Conservation (phyloP, 2,797 vertebrate species). For the Serranus cabrilla region DNA sequence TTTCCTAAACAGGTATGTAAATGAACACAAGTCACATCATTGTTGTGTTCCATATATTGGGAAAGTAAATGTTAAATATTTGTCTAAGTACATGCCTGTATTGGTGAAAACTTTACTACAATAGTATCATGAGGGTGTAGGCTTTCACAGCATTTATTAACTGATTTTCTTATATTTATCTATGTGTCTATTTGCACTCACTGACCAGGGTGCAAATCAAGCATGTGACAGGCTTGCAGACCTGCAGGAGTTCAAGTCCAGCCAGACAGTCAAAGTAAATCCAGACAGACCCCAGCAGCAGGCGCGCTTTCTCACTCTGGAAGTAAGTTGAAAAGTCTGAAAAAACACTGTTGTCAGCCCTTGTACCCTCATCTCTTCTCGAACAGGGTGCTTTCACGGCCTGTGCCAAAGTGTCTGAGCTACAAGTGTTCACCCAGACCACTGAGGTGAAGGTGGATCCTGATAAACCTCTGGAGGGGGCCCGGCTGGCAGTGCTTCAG, state of each 20-base stretch:
- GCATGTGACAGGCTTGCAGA: conserved; percentile 83
- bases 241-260: conserved; percentile 87
- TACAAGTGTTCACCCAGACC: conserved; percentile 86
- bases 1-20: not conserved
- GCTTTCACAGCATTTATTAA: not conserved
- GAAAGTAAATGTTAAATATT: not conserved
- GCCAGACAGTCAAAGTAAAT: conserved; percentile 91
- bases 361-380: conserved; percentile 42
- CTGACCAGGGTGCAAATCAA: conserved; percentile 84
- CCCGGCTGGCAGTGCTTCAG: conserved; percentile 90
- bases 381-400: conserved; percentile 88
- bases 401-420: conserved; percentile 83
- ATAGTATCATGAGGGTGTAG: not conserved
- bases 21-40: not conserved
- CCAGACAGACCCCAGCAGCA: conserved; percentile 92
- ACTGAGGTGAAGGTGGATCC: conserved; percentile 95
- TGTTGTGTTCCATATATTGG: not conserved
- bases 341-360: not conserved
- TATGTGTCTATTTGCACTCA: conserved; percentile 47
- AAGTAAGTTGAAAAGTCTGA: conserved; percentile 87
- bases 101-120: not conserved
- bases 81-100: not conserved
- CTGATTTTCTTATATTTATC: conserved; percentile 15
- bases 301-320: conserved; percentile 87
- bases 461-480: conserved; percentile 95